These are phyloP conservation scores for Rhinophrynus dorsalis DNA, from an alignment of 2,797 vertebrate species.

Conservation along the genomic window DNA sequence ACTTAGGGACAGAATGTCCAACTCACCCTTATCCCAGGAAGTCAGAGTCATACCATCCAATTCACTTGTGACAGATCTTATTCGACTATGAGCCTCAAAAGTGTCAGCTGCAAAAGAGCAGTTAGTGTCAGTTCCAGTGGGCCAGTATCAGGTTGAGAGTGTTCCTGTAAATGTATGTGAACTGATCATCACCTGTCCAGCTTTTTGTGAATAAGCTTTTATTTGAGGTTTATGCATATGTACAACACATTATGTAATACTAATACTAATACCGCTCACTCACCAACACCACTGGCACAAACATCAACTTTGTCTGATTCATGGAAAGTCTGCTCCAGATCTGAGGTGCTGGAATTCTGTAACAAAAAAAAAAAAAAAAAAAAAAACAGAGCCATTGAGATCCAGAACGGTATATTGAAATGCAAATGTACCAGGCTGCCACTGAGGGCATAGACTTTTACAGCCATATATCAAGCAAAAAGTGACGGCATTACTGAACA, in stretches of 20 bases:
- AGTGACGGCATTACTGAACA: no score
- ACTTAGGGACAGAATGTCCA: not conserved
- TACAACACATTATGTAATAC: no score
- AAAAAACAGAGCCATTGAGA: no score
- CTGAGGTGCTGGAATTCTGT: constrained; percentile 76
- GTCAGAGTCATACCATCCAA: not conserved
- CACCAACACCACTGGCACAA: not conserved
- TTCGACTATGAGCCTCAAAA: not conserved
- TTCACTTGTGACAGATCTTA: constrained; percentile 6
- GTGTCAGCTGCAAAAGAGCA: not conserved
- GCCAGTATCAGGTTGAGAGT: no score
- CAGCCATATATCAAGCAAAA: no score
- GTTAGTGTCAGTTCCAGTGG: no score
- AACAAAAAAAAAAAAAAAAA: not conserved
- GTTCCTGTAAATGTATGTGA: no score
- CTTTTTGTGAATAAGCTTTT: not conserved
- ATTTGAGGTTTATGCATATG: not conserved
- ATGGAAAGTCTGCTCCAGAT: constrained; percentile 65
- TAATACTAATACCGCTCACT: not conserved
- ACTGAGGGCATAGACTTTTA: no score
- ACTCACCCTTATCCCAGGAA: constrained; percentile 10
- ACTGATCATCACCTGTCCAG: no score
- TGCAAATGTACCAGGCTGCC: no score
- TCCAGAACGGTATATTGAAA: no score
- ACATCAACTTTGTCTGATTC: constrained; percentile 44